Evolutionary conservation across 2,888 invertebrate genomes (phyloP).

Genomic region (Oligia fasciuncula): DNA sequence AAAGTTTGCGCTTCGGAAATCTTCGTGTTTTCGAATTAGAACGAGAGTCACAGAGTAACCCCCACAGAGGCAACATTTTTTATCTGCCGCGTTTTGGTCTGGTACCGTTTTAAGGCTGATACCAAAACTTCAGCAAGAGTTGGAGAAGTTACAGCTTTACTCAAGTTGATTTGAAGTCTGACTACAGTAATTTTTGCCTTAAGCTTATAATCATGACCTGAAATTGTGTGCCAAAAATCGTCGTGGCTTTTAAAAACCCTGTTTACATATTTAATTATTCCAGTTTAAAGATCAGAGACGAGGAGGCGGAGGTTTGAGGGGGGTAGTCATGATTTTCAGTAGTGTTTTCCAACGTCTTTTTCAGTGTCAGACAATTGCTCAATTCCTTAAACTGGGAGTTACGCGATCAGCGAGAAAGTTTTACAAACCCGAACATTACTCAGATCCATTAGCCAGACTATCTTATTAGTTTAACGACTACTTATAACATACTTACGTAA

Average conservation of each 20-base stretch:
- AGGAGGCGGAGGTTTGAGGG: too few species aligned
- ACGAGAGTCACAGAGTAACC: not conserved
- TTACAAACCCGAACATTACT: slow-evolving; percentile 10
- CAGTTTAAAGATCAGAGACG: too few species aligned
- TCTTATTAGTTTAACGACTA: slow-evolving; percentile 22
- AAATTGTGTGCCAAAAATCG: not conserved
- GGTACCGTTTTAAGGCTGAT: too few species aligned
- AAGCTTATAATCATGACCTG: not conserved
- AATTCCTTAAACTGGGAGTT: not conserved
- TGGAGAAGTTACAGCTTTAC: not conserved
- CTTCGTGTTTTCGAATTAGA: not conserved
- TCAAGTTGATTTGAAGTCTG: too few species aligned
- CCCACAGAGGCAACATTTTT: not conserved
- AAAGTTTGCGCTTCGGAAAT: not conserved
- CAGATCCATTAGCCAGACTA: slow-evolving; percentile 11
- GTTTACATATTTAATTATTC: not conserved
- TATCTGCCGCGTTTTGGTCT: not conserved
- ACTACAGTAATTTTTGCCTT: too few species aligned
- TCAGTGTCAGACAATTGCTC: not conserved
- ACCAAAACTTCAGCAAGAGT: not conserved
- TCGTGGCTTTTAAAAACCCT: not conserved
- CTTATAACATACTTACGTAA: slow-evolving; percentile 42
- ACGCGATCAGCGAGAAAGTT: slow-evolving; percentile 28
- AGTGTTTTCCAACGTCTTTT: too few species aligned
- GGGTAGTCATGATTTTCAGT: not conserved